A percentile compares a stretch with the other conserved stretches of the same genome.
Conservation (phyloP, 2,888 invertebrate genomes). For the Yponomeuta malinellus region DNA sequence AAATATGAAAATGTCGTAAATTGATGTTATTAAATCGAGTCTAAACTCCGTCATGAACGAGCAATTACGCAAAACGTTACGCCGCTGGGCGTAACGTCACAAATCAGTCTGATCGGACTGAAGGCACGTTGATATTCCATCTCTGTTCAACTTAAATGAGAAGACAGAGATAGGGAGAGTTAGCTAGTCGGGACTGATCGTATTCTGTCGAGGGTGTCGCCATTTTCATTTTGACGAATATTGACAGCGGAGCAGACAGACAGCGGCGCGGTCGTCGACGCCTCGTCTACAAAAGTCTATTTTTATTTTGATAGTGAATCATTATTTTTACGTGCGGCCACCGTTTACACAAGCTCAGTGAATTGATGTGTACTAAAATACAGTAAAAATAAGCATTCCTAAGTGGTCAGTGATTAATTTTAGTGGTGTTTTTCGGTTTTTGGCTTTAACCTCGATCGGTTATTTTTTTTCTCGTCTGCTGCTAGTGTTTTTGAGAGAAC, state of each 20-base stretch:
- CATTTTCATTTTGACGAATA: conserved; percentile 85
- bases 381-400: conserved; percentile 16
- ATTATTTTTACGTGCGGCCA: conserved; percentile 51
- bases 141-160: conserved; percentile 35
- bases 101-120: conserved; percentile 67
- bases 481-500: conserved; percentile 67
- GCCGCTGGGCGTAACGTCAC: conserved; percentile 76
- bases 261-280: conserved; percentile 71
- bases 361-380: conserved; percentile 44
- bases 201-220: conserved; percentile 79
- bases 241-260: conserved; percentile 79
- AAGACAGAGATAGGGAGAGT: conserved; percentile 39
- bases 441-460: conserved; percentile 66
- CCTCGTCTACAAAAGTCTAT: conserved; percentile 66
- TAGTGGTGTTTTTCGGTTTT: conserved; percentile 46
- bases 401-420: conserved; percentile 49
- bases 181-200: conserved; percentile 66
- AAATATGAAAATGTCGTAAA: conserved; percentile 58
- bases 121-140: conserved; percentile 56
- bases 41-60: conserved; percentile 61
- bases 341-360: conserved; percentile 26
- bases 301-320: conserved; percentile 74
- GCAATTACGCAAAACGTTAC: conserved; percentile 76
- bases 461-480: conserved; percentile 42
- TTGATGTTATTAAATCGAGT: conserved; percentile 71